phyloP scores from a whole-genome alignment of 1,140 invertebrate species.

The Brachionus angularis region DNA sequence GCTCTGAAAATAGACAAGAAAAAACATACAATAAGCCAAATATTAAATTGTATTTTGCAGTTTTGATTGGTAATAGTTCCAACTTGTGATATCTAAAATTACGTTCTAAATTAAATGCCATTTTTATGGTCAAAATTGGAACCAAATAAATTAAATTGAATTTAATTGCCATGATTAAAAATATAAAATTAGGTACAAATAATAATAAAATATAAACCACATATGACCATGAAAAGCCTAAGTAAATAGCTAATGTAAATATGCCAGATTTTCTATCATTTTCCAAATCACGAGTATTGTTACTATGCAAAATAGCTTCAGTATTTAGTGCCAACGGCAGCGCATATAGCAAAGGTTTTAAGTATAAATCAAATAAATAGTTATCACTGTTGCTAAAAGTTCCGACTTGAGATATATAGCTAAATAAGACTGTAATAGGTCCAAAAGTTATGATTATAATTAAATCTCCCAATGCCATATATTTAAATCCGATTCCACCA shows the following conservation, averaged over 20 bases:
- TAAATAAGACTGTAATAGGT: constrained; percentile 86
- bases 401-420: constrained; percentile 84
- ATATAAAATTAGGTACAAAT: constrained; percentile 83
- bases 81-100: constrained; percentile 75
- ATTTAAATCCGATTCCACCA: constrained; percentile 78
- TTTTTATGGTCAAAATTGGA: constrained; percentile 76
- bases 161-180: constrained; percentile 75
- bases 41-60: constrained; percentile 81
- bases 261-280: constrained; percentile 78
- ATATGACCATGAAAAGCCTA: constrained; percentile 82
- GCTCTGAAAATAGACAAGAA: constrained; percentile 59
- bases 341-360: constrained; percentile 74
- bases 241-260: constrained; percentile 84
- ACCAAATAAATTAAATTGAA: constrained; percentile 75
- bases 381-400: constrained; percentile 59
- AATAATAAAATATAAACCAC: constrained; percentile 81
- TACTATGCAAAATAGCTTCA: constrained; percentile 87
- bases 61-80: constrained; percentile 74
- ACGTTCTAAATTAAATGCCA: constrained; percentile 83
- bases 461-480: constrained; percentile 82
- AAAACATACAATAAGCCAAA: constrained; percentile 82
- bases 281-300: constrained; percentile 84
- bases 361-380: neutral
- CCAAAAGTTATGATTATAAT: constrained; percentile 86
- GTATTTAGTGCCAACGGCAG: constrained; percentile 87